Conservation (phyloP, 1,140 invertebrate genomes). For the Ooceraea biroi region DNA sequence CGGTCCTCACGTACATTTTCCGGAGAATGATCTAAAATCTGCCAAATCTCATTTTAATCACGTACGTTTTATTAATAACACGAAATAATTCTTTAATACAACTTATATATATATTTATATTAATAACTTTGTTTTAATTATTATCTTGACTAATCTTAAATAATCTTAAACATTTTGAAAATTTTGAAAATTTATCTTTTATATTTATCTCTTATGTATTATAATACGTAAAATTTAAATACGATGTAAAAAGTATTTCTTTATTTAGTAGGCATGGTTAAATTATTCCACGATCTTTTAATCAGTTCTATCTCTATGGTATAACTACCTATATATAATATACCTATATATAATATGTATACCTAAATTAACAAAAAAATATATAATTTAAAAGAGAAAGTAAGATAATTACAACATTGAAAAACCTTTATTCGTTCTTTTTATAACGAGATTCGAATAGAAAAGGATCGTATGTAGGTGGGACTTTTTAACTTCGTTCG, state of each 20-base stretch:
- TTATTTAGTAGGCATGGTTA: too few relatives aligned
- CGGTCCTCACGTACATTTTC: slow-evolving; percentile 78
- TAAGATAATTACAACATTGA: not conserved
- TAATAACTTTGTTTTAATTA: too few relatives aligned
- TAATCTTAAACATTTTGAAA: too few relatives aligned
- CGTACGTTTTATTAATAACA: not conserved
- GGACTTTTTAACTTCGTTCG: slow-evolving; percentile 13
- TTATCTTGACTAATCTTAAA: too few relatives aligned
- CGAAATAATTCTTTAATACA: too few relatives aligned
- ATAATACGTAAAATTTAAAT: too few relatives aligned
- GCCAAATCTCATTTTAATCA: not conserved
- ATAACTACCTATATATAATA: too few relatives aligned
- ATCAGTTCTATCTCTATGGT: too few relatives aligned
- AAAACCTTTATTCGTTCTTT: not conserved
- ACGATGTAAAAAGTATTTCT: too few relatives aligned
- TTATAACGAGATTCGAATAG: not conserved
- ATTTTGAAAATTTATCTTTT: too few relatives aligned
- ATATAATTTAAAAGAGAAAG: not conserved
- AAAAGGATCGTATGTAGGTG: not conserved
- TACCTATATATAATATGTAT: not conserved
- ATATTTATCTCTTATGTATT: too few relatives aligned
- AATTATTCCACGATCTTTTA: too few relatives aligned
- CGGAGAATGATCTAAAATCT: slow-evolving; percentile 83
- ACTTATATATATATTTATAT: not conserved
- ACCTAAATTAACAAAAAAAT: not conserved